A percentile compares a stretch with the other conserved stretches of the same genome.
phyloP scores from a whole-genome alignment of 1,140 invertebrate genomes.

The Venturia canescens region DNA sequence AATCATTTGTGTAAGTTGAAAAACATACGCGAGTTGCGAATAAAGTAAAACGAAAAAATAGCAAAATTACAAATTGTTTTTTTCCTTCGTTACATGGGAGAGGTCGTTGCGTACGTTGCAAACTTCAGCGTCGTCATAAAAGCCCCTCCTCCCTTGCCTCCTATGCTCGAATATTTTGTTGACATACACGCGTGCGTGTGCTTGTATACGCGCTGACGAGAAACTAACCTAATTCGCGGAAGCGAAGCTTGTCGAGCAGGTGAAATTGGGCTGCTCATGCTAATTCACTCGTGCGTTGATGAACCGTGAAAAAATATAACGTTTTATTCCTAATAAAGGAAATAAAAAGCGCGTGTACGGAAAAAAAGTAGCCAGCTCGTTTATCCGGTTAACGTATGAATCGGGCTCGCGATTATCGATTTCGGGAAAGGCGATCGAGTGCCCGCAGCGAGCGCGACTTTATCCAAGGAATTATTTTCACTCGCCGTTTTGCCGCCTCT shows the following conservation, averaged over 20 bases:
- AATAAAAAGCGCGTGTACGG: background rate
- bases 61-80: no score
- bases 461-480: background rate
- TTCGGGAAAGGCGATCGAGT: background rate
- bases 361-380: background rate
- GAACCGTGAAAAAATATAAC: background rate
- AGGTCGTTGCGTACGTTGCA: no score
- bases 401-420: slow-evolving; percentile 5
- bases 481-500: no score
- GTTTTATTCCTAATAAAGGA: background rate
- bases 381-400: slow-evolving; percentile 19
- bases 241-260: slow-evolving; percentile 25
- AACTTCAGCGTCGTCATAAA: no score
- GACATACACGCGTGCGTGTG: background rate
- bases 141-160: background rate
- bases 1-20: no score
- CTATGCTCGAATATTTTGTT: background rate
- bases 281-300: background rate
- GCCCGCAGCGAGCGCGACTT: background rate
- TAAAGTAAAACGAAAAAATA: no score
- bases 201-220: slow-evolving; percentile 17
- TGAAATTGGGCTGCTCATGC: slow-evolving; percentile 24
- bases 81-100: no score
- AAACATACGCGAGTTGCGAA: no score
- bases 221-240: slow-evolving; percentile 29